These are phyloP conservation scores for Actinostola sp. DNA, from an alignment of 92 coral and sea anemone genomes.

Conservation along the genomic window DNA sequence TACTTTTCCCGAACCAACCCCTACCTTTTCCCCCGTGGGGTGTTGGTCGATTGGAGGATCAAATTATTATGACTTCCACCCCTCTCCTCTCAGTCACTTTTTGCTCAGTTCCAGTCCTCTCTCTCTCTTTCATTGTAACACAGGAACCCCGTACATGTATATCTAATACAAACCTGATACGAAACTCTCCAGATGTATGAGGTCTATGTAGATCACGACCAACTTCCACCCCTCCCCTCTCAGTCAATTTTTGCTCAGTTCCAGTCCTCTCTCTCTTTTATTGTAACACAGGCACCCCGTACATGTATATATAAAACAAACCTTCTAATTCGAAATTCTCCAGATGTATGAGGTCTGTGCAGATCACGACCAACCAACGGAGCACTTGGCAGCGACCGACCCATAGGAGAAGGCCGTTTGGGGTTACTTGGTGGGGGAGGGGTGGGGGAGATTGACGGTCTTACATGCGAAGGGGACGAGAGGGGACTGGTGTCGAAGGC, in stretches of 20 bases:
- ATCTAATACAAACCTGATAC: slow-evolving; percentile 45
- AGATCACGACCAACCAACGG: slow-evolving; percentile 65
- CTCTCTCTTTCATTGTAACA: not conserved
- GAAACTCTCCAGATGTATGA: slow-evolving; percentile 68
- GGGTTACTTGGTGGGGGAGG: slow-evolving; percentile 68
- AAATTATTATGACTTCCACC: no score
- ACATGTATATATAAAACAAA: not conserved
- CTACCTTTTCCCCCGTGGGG: no score
- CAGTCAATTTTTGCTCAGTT: no score
- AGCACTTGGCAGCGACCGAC: slow-evolving; percentile 79
- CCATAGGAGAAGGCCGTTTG: slow-evolving; percentile 57
- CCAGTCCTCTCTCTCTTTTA: not conserved
- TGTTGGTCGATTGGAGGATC: no score
- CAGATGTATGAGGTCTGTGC: slow-evolving; percentile 65
- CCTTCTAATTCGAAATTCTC: slow-evolving; percentile 76
- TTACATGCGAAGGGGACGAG: slow-evolving; percentile 45
- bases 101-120: no score
- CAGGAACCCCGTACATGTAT: not conserved
- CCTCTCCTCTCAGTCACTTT: no score
- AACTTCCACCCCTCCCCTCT: no score
- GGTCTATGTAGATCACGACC: slow-evolving; percentile 65
- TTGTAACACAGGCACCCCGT: not conserved
- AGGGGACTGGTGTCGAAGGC: slow-evolving; percentile 27
- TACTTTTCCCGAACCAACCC: no score
- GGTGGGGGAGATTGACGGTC: slow-evolving; percentile 61